These are phyloP conservation scores for Urechis unicinctus DNA, from an alignment of 2,888 invertebrate species.

Conservation along the genomic window DNA sequence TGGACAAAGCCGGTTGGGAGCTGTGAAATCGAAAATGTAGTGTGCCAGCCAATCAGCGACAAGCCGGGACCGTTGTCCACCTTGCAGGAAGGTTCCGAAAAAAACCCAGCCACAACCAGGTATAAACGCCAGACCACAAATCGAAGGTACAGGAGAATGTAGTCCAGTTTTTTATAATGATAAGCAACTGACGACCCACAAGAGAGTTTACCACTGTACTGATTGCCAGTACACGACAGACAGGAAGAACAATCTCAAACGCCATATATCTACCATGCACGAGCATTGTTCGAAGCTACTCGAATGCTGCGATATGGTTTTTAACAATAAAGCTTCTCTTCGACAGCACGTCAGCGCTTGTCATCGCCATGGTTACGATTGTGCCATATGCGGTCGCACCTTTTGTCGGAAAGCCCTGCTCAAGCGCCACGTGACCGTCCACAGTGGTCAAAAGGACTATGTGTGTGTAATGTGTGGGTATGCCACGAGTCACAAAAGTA, in stretches of 20 bases:
- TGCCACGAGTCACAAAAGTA: background rate
- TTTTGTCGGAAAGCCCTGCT: constrained; percentile 15
- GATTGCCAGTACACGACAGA: constrained; percentile 44
- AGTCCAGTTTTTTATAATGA: too few species aligned
- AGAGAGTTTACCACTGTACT: constrained; percentile 30
- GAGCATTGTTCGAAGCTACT: constrained; percentile 33
- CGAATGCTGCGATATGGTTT: constrained; percentile 45
- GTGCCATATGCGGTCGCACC: constrained; percentile 23
- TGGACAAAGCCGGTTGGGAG: too few species aligned
- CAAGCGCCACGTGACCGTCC: constrained; percentile 11
- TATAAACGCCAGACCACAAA: too few species aligned
- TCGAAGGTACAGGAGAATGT: too few species aligned
- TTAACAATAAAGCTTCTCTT: constrained; percentile 47
- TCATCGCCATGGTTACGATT: constrained; percentile 49
- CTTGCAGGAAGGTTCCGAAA: too few species aligned
- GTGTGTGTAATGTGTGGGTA: background rate
- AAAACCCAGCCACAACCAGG: too few species aligned
- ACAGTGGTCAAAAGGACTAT: constrained; percentile 5
- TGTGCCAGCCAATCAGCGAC: too few species aligned
- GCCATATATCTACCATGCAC: constrained; percentile 51
- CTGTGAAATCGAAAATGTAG: too few species aligned
- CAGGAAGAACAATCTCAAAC: constrained; percentile 48
- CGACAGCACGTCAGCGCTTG: constrained; percentile 46
- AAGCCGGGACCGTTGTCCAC: too few species aligned
- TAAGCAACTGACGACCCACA: too few species aligned